Evolutionary conservation across 2,797 vertebrate genomes (phyloP), one percentile per base, ranked within the genome.

Genomic region (Pipistrellus kuhlii): DNA sequence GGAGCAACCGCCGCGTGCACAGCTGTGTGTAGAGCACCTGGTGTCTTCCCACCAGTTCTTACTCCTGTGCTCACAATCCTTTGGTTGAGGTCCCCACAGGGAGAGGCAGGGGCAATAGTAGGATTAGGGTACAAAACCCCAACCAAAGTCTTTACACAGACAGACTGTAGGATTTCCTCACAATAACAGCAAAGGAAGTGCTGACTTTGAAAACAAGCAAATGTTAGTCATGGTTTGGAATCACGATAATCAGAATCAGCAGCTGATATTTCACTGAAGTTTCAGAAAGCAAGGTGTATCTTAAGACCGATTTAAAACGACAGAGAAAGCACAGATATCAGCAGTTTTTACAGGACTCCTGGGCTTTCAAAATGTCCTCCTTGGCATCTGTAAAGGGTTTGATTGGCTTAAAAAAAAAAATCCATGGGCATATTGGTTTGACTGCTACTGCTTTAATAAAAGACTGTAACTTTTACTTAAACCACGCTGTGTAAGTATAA

Each of bases 221-320:
- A 89, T 53, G n/a, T 72, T 20, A 68, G 35, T 64, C 7, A 32
- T 12, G 25, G 64, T n/a, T 82, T 87, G 81, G 78, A 95, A 85
- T 86, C 69, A 62, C 55, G 59, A 55, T 21, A 5, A 59, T 44
- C 17, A 62, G 75, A 95, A 78, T 48, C 55, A 85, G 55, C 14
- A 8, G 25, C 64, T 32, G n/a, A 85, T 77, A 92, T 15, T 48
- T 73, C 55, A 53, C 48, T 53, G 44, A 85, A 86, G 83, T 88
- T 90, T 78, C 83, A 91, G 83, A 88, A 92, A 85, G 38, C 27
- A 25, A 27, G 55, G n/a, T 75, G 35, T 27, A 85, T 46, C 27
- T 27, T 91, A 66, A 89, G 69, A 88, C 18, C 6, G 75, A n/a
- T 83, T 94, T 66, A 83, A 90, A 96, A 59, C 51, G 69, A 85